Base-by-base conservation (phyloP, 1,140 invertebrate species). In the Drosophila grimshawi region DNA sequence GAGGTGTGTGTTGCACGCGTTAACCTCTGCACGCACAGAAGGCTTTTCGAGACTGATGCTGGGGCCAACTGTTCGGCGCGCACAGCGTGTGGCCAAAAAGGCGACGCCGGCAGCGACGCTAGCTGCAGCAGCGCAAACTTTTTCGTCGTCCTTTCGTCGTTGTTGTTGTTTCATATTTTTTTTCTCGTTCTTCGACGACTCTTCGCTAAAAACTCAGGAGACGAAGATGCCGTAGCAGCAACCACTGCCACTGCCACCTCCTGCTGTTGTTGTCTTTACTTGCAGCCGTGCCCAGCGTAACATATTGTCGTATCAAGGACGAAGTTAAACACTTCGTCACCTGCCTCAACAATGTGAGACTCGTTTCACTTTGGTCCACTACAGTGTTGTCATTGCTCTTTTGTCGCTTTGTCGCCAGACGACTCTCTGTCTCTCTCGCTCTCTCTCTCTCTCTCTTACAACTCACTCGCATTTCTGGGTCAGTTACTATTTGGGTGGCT, bases 241-340 rank as follows among this genome's bases (percentile, higher is more conserved):
- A 43, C 27, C 39, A 45, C 46, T 35, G 32, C 10, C 10, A 43
- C 39, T 19, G 19, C 19, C 19, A 1, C 19, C 8, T 30, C 27
- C 37, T n/a, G 60, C 29, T 37, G 52, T 11, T 59, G 43, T 59
- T 33, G 49, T 63, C 66, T 75, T 74, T 59, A 72, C 41, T 37
- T 43, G 51, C 57, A 48, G 62, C 67, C 62, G 64, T 63, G 69
- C 67, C 67, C 62, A 74, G 61, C 59, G 61, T 82, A 85, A 81
- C 85, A 89, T 89, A 89, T 89, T 89, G 85, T 90, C 86, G 85
- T 75, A 88, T 89, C 85, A 89, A 90, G 81, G 85, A 86, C 86
- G 85, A 90, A 90, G 81, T 71, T 69, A 73, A 89, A 71, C 78
- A 79, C 85, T 89, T 90, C 78, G 77, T 73, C 80, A 76, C 64